Evolutionary conservation across 2,113 vertebrate species (phyloP), one percentile per base, ranked within the genome.

Genomic region (Pangasianodon gigas): DNA sequence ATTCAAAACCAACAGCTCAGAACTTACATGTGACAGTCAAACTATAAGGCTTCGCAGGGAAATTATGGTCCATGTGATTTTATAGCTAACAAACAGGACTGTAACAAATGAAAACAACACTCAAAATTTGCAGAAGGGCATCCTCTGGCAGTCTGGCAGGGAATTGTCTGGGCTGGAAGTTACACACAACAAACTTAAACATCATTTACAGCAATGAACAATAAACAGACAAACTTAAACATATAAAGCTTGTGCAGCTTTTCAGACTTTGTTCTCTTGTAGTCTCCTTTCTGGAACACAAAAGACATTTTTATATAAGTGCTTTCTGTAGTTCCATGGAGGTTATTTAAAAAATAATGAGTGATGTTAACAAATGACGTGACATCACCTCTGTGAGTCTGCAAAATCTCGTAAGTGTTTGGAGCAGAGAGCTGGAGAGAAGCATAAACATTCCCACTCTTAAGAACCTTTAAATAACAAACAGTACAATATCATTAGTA

Each of bases 381-480:
- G 4, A 84, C 21, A 62, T 84, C 82, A 84, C 82, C 82, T 84
- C 56, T 84, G 56, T 84, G 82, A 84, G 37, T 41, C 56, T 44
- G 56, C 37, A 84, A 26, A 26, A 84, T 84, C 56, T 84, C 56
- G 62, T 84, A 84, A 1, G 37, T 62, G 37, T 62, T 84, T 46
- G 56, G 37, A 84, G 56, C 24, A n/a, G 82, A 62, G 5, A 16
- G 56, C 82, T 84, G 82, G 19, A 84, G 82, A 60, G 82, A 29
- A 44, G 82, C 13, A 84, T 84, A 84, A 84, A 84, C 62, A 62
- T 62, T 84, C 37, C 82, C 82, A 84, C 82, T 84, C 37, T 62
- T 84, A 3, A 84, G 82, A 62, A 84, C 82, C 82, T 84, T 79
- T 13, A 41, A 56, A 82, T 37, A 84, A 60, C 82, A 46, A 29